Evolutionary conservation across 2,113 vertebrate genomes (phyloP), one percentile per base, ranked within the genome.

Genomic region (Leiothrix lutea): DNA sequence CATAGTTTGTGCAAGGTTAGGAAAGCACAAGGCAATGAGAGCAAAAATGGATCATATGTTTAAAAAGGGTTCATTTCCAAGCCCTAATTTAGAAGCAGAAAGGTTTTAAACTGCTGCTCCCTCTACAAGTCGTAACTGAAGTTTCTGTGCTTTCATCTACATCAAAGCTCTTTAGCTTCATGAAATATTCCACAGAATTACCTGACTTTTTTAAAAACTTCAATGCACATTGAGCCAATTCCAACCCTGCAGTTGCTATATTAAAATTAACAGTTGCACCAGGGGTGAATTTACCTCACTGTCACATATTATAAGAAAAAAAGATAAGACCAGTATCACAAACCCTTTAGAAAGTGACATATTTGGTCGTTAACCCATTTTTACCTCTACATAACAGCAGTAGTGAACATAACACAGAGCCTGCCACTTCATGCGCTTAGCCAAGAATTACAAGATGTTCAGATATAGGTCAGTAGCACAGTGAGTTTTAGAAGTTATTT

Each of bases 401-500:
- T 29, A 65, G 21, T n/a, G 48, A 81, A 57, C 85, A 57, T 40
- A 60, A 84, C 15, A 86, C 38, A 61, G 62, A 86, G 60, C 56
- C 58, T 86, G 57, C 74, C 88, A 80, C 72, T 88, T 85, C 12
- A 66, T 14, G 13, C n/a, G 71, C 54, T 84, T 64, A 88, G 92
- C 61, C 58, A 89, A 88, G 86, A 95, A 56, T 53, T 84, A 62
- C 60, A 80, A 90, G 82, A 92, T 93, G 64, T 80, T 92, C 92
- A 90, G 81, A 96, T 95, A 78, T 86, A 94, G 90, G 94, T 94
- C 92, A 95, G 86, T 88, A 86, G 90, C 92, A 96, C 83, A 91
- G 67, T 66, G 83, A 83, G 54, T 60, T 94, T 88, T 56, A 88
- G 53, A 88, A 90, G 93, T 31, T 92, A 95, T 94, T 92, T 91